A percentile compares a stretch with the other conserved stretches of the same genome.
phyloP scores from a whole-genome alignment of 2,113 vertebrate genomes.

The Malaclemys terrapin region DNA sequence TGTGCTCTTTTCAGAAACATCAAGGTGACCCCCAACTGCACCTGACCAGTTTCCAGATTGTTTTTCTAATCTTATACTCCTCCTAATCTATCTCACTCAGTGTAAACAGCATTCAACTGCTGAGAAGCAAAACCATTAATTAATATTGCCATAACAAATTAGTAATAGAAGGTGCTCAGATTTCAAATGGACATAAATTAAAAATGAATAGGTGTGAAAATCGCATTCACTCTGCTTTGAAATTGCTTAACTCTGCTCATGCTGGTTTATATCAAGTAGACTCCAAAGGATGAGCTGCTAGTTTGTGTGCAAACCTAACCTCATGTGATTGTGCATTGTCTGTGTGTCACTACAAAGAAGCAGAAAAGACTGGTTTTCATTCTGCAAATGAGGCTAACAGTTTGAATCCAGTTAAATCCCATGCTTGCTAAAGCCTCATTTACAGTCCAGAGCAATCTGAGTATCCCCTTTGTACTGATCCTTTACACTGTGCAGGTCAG shows the following conservation, averaged over 20 bases:
- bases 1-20: constrained; percentile 78
- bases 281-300: background rate
- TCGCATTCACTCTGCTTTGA: constrained; percentile 67
- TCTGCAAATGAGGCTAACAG: background rate
- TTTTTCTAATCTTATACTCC: constrained; percentile 83
- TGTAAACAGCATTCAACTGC: constrained; percentile 79
- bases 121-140: constrained; percentile 85
- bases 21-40: constrained; percentile 86
- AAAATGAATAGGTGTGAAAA: constrained; percentile 80
- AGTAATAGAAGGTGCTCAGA: constrained; percentile 68
- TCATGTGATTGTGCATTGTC: background rate
- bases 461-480: background rate
- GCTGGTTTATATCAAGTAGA: constrained; percentile 32
- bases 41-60: constrained; percentile 79
- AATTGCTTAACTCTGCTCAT: constrained; percentile 73
- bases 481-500: background rate
- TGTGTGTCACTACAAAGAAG: background rate
- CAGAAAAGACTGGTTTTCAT: background rate
- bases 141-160: constrained; percentile 90
- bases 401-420: constrained; percentile 4
- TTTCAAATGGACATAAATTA: constrained; percentile 77
- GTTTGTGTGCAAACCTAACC: background rate
- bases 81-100: constrained; percentile 83
- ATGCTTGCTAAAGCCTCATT: background rate
- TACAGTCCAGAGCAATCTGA: background rate